Base-by-base conservation (phyloP, 2,113 vertebrate species). In the Odocoileus virginianus region DNA sequence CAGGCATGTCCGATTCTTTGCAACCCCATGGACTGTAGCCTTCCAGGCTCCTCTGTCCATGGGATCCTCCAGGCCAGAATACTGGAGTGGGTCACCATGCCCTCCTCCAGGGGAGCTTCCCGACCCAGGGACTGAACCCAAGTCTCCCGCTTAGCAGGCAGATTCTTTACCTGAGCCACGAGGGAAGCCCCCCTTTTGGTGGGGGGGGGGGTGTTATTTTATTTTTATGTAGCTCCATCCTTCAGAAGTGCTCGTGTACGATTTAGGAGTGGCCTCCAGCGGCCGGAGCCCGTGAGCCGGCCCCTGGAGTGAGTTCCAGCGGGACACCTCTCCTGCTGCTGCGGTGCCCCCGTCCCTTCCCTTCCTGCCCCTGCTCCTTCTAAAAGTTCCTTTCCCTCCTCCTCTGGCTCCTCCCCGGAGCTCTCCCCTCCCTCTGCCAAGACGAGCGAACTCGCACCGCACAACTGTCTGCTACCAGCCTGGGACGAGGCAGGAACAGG, bases 121-220 rank as follows among this genome's bases (percentile, higher is more conserved):
- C 0, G 0, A 23, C 19, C 21, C 67, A 40, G 19, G 61, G n/a
- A 71, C 0, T 5, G 8, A 40, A 23, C 67, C n/a, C 0, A 6
- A 5, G n/a, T 23, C 19, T 71, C n/a, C 67, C n/a, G 1, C n/a
- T 6, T 23, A 40, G n/a, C 67, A 40, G 67, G 67, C 0, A 11
- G 67, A 71, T 71, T 71, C 67, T 71, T 40, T 12, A 71, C 19
- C n/a, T 71, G 67, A 71, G 67, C 67, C n/a, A 40, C n/a, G 9
- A 36, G n/a, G n/a, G n/a, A 71, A 71, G 19, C 67, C 67, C 19
- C n/a, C 19, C 40, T 71, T 71, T 6, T 36, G 71, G 71, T 40
- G 36, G 36, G 6, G 36, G 5, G 5, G 36, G 11, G n/a, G n/a
- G 3, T 43, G 36, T 43, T 43, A 40, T 27, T 43, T 74, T 43